These are phyloP conservation scores for Chelonus formosanus DNA, from an alignment of 2,888 invertebrate genomes.

Conservation along the genomic window DNA sequence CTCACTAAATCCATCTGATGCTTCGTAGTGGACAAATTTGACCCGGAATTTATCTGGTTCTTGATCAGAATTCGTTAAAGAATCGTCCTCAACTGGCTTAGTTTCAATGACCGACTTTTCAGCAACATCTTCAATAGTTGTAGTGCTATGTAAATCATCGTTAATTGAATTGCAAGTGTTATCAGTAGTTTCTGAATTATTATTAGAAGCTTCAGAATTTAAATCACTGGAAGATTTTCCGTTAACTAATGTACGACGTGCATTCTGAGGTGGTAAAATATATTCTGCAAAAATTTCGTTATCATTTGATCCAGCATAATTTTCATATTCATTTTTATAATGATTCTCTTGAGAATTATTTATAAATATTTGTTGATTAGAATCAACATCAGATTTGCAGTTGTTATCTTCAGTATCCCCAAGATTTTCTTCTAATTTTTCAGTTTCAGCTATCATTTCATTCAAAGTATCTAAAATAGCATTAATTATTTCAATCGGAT, in stretches of 20 bases:
- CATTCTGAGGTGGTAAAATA: slow-evolving; percentile 46
- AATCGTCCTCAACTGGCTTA: slow-evolving; percentile 39
- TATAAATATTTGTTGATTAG: slow-evolving; percentile 40
- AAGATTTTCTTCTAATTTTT: slow-evolving; percentile 41
- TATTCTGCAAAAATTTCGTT: slow-evolving; percentile 40
- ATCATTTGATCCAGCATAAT: slow-evolving; percentile 43
- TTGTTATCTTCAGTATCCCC: slow-evolving; percentile 44
- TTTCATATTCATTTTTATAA: slow-evolving; percentile 46
- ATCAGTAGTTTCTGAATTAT: slow-evolving; percentile 46
- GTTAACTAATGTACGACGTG: slow-evolving; percentile 49
- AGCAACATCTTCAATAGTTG: slow-evolving; percentile 34
- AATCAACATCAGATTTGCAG: slow-evolving; percentile 48
- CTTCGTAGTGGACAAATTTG: slow-evolving; percentile 15
- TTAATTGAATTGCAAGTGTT: slow-evolving; percentile 49
- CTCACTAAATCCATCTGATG: slow-evolving; percentile 33
- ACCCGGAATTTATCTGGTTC: slow-evolving; percentile 9
- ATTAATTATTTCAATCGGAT: slow-evolving; percentile 52
- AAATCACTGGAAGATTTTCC: slow-evolving; percentile 39
- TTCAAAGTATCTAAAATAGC: slow-evolving; percentile 51
- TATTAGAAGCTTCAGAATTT: slow-evolving; percentile 43
- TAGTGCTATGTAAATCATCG: slow-evolving; percentile 46
- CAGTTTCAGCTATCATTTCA: slow-evolving; percentile 45
- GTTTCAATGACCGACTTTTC: slow-evolving; percentile 52
- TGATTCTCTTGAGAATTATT: slow-evolving; percentile 38
- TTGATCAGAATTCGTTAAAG: slow-evolving; percentile 18